phyloP scores from a whole-genome alignment of 2,888 invertebrate genomes.

The Anarsia innoxiella region DNA sequence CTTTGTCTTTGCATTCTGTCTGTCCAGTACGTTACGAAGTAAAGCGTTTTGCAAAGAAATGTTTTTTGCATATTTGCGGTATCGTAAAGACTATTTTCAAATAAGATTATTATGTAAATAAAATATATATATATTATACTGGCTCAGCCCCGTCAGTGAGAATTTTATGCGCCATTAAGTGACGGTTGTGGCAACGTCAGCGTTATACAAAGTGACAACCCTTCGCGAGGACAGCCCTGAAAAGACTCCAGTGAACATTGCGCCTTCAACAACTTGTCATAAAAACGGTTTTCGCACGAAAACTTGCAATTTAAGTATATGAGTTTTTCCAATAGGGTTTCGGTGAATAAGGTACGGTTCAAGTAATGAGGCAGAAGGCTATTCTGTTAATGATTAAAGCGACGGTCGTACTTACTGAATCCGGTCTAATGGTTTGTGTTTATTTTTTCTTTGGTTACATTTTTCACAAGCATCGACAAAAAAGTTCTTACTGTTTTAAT shows the following conservation, averaged over 20 bases:
- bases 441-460: no score
- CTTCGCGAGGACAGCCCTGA: conserved; percentile 35
- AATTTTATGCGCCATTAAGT: conserved; percentile 67
- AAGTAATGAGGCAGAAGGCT: conserved; percentile 47
- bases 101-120: conserved; percentile 42
- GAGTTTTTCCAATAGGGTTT: conserved; percentile 42
- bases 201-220: conserved; percentile 63
- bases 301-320: conserved; percentile 32
- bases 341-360: conserved; percentile 33
- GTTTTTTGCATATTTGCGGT: not conserved
- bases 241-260: conserved; percentile 29
- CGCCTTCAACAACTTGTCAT: conserved; percentile 25
- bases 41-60: not conserved
- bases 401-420: conserved; percentile 13
- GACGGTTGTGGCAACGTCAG: conserved; percentile 59
- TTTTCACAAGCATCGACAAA: no score
- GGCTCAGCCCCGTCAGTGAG: conserved; percentile 47
- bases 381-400: conserved; percentile 29
- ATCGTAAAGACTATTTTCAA: conserved; percentile 23
- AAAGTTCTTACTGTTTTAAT: no score
- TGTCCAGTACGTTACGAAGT: not conserved
- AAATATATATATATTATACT: conserved; percentile 47
- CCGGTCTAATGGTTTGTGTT: conserved; percentile 4
- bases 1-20: not conserved
- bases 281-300: conserved; percentile 29